Evolutionary conservation across 2,797 vertebrate species (phyloP).

Genomic region (Lycodopsis pacificus): DNA sequence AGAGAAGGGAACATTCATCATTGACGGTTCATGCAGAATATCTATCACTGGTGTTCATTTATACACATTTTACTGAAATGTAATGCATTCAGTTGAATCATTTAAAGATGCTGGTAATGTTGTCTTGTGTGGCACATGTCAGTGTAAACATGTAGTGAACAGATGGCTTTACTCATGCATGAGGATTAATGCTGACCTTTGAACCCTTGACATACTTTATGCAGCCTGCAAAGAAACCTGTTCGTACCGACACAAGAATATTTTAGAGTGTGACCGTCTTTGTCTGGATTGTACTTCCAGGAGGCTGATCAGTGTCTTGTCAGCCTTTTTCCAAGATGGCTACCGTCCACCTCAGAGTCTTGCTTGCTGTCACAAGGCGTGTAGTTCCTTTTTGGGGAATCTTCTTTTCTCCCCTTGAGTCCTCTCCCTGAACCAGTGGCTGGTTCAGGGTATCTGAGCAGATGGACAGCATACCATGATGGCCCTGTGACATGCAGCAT

Average conservation of each 20-base stretch:
- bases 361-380: slow-evolving; percentile 19
- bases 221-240: background rate
- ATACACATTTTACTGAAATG: background rate
- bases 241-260: background rate
- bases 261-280: background rate
- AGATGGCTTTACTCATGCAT: background rate
- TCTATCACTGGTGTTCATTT: background rate
- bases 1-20: background rate
- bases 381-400: background rate
- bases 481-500: slow-evolving; percentile 52
- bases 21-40: background rate
- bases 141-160: background rate
- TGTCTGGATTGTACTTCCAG: background rate
- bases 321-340: slow-evolving; percentile 19
- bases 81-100: background rate
- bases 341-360: slow-evolving; percentile 3
- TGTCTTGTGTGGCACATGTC: background rate
- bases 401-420: background rate
- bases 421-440: slow-evolving; percentile 32
- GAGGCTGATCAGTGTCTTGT: slow-evolving; percentile 1
- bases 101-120: background rate
- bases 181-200: slow-evolving; percentile 1
- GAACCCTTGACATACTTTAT: slow-evolving; percentile 7
- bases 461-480: slow-evolving; percentile 51
- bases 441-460: slow-evolving; percentile 36